Evolutionary conservation across 2,113 vertebrate species (phyloP).

Genomic region (Athene noctua): DNA sequence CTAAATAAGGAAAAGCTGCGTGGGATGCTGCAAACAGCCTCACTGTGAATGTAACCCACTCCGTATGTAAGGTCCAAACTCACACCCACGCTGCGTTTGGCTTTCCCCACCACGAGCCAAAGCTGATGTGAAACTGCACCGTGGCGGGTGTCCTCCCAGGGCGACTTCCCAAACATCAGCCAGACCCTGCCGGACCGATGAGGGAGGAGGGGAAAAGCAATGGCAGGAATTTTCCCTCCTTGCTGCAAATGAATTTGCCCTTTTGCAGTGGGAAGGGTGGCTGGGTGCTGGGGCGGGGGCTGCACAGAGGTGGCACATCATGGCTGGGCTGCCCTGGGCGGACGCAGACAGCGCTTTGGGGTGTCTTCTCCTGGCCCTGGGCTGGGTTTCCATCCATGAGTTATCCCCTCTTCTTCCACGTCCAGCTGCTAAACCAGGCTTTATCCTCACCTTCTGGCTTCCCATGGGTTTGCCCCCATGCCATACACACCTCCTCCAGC

Average conservation of each 20-base stretch:
- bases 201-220: neutral
- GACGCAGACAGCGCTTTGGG: neutral
- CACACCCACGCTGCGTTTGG: neutral
- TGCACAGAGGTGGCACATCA: neutral
- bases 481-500: neutral
- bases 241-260: neutral
- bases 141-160: fast-evolving
- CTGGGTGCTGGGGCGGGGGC: neutral
- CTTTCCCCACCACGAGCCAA: neutral
- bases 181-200: fast-evolving
- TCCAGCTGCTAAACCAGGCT: neutral
- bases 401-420: neutral
- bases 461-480: neutral
- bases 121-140: neutral
- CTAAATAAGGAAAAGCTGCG: slow-evolving; percentile 42
- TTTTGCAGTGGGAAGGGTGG: neutral
- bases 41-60: neutral
- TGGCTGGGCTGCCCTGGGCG: neutral
- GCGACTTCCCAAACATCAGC: neutral
- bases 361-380: neutral
- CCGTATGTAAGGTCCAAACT: neutral
- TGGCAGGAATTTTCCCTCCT: neutral
- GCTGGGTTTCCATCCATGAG: neutral
- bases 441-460: neutral
- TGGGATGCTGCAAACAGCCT: slow-evolving; percentile 34